Evolutionary conservation across 2,888 invertebrate genomes (phyloP), one percentile per base, ranked within the genome.

Genomic region (Ctenicera cuprea): DNA sequence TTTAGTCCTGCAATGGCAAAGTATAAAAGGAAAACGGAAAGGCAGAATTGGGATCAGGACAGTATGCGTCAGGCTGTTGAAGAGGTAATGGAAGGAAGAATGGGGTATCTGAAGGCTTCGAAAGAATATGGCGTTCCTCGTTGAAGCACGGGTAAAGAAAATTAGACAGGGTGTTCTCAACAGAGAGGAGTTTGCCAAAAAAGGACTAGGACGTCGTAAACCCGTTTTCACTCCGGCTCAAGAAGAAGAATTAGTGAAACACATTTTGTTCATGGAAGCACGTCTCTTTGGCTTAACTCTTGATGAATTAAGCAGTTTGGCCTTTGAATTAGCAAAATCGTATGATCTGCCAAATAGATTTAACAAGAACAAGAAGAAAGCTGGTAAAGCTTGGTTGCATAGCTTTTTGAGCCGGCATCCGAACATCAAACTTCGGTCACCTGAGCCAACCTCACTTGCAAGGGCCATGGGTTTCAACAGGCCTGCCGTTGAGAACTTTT

Each of bases 401-500:
- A 43, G 16, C 9, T 70, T 70, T 20, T 16, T 22, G 0, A 26
- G 45, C 12, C 37, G 61, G 8, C 33, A 69, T 61, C 59, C 14
- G 1, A 33, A 14, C n/a, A n/a, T 59, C 16, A 61, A 20, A 26
- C 45, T 59, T 18, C 9, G 67, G 48, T 50, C 68, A 37, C 63
- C 67, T n/a, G 64, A 64, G 37, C 59, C 63, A 26, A 74, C 74
- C 4, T 37, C 50, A 50, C n/a, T 62, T 5, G 54, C 41, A 5
- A 54, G 66, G n/a, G 68, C 68, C 8, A 30, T 22, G 4, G 45
- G 30, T 16, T 61, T 61, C 9, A 68, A 68, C 8, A 33, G 57
- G 5, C 18, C 45, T 59, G 22, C 41, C 5, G 45, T 45, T n/a
- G 20, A 30, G n/a, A 33, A 18, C 0, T 59, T 43, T 61, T 48